Base-by-base conservation (phyloP, 2,113 vertebrate genomes). In the Xerus inauris region DNA sequence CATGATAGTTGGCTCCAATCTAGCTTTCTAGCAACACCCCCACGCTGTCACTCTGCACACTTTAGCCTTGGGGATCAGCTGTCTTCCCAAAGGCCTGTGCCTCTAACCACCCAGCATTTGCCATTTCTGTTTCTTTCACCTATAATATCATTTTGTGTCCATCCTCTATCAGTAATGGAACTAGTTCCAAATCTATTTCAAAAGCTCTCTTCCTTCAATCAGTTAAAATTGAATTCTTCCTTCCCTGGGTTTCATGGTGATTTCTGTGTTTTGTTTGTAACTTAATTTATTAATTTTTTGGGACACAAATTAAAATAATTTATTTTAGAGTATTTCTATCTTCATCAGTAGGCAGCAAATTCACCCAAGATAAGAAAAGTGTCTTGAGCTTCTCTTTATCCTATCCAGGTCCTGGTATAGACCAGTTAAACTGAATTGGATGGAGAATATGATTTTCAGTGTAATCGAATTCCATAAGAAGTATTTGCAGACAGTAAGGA, bases 191-290 rank as follows among this genome's bases (percentile, higher is more conserved):
- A 69, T 59, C 59, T 65, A 45, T 14, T 67, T 45, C 30, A 47
- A 88, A 77, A 77, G 8, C 6, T 62, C 12, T 8, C 17, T 22
- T 32, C 8, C 14, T 42, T 49, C 17, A 88, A 16, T 5, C n/a
- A 75, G 42, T 9, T 89, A 47, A 93, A 92, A 51, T 85, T 80
- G 82, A 89, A 57, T 72, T 19, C 20, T 86, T 64, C 42, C 57
- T 91, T 40, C 26, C 12, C 65, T 93, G 59, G 28, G 24, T 73
- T 95, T 92, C 49, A 69, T n/a, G 69, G 72, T 54, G 42, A 94
- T 83, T 93, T 95, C 16, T 87, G 64, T 47, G 83, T 7, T 10
- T 89, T 92, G 30, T 81, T 92, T 95, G 8, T 80, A 88, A 73
- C 35, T 84, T 92, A 83, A 6, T 86, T 84, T 73, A 54, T 62